These are phyloP conservation scores for Creontiades dilutus DNA, from an alignment of 2,888 invertebrate species.

Conservation along the genomic window DNA sequence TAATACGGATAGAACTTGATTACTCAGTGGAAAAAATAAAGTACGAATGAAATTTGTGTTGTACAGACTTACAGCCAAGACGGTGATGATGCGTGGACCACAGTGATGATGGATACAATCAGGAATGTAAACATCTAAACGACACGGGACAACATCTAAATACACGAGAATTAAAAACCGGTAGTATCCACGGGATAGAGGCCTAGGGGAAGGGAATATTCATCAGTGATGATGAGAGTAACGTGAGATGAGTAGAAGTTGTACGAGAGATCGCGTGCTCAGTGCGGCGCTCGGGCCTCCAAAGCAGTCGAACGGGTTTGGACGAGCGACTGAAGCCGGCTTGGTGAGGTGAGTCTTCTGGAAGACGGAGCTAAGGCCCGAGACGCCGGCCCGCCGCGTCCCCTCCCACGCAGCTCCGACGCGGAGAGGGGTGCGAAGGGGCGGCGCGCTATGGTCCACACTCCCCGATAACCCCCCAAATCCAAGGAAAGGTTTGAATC, in stretches of 20 bases:
- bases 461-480: too few relatives aligned
- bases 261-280: conserved; percentile 33
- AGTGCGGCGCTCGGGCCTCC: neutral
- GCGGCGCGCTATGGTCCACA: neutral
- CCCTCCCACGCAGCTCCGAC: neutral
- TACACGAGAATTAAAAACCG: neutral
- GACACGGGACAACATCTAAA: conserved; percentile 58
- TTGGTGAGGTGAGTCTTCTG: conserved; percentile 36
- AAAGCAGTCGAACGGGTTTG: conserved; percentile 40
- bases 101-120: conserved; percentile 57
- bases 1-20: neutral
- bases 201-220: neutral
- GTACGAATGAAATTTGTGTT: neutral
- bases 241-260: neutral
- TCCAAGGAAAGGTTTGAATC: too few relatives aligned
- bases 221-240: neutral
- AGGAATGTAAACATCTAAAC: conserved; percentile 65
- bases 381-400: neutral
- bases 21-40: neutral
- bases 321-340: conserved; percentile 45
- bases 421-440: too few relatives aligned
- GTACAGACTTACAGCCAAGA: conserved; percentile 61
- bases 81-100: conserved; percentile 62
- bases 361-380: neutral
- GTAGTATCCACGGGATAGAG: neutral